phyloP scores from a whole-genome alignment of 2,113 vertebrate genomes.

The Cyprinus carpio region DNA sequence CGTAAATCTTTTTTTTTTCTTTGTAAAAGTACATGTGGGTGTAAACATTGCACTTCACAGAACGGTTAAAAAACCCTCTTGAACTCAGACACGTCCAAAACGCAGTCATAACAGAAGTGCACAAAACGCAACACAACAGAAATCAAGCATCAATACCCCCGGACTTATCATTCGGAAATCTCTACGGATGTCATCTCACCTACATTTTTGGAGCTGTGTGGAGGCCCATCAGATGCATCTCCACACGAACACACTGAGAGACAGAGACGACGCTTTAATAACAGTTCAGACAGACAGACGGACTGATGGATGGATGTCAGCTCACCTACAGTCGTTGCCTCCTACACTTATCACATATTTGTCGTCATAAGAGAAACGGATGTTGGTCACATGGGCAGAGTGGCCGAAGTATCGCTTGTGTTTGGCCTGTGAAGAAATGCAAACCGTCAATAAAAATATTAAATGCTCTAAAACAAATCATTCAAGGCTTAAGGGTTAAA shows the following conservation, averaged over 20 bases:
- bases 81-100: background rate
- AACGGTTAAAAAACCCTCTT: constrained; percentile 20
- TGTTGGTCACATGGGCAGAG: constrained; percentile 92
- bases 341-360: constrained; percentile 91
- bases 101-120: constrained; percentile 52
- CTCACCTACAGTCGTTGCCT: constrained; percentile 94
- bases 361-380: constrained; percentile 92
- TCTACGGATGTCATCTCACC: no score
- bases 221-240: constrained; percentile 78
- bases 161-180: constrained; percentile 22
- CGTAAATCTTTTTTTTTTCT: background rate
- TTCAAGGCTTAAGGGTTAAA: no score
- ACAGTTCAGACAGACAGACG: background rate
- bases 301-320: background rate
- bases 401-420: constrained; percentile 97
- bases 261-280: background rate
- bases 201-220: no score
- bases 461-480: no score
- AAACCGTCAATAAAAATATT: background rate
- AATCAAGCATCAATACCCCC: constrained; percentile 52
- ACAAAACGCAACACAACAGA: no score
- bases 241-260: constrained; percentile 85
- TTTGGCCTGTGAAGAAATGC: constrained; percentile 80
- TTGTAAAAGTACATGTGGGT: constrained; percentile 39
- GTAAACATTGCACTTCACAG: constrained; percentile 59